Conservation (phyloP, 2,113 vertebrate genomes). For the Saimiri boliviensis region DNA sequence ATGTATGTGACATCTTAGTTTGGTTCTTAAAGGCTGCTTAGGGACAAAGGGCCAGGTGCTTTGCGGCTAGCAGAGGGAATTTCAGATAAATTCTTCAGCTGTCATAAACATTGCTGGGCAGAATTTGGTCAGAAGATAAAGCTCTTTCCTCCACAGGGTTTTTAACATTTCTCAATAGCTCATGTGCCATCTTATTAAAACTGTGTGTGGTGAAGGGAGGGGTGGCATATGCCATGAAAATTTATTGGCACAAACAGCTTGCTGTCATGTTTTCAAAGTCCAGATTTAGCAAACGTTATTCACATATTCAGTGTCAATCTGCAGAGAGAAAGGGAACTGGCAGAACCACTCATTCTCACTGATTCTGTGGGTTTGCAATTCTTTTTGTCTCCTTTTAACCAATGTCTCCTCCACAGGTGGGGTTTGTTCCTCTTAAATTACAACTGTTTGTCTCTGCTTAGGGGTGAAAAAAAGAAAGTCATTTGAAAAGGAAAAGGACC, state of each 20-base stretch:
- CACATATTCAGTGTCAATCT: constrained; percentile 67
- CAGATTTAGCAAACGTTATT: constrained; percentile 65
- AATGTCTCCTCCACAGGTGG: constrained; percentile 25
- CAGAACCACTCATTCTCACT: constrained; percentile 19
- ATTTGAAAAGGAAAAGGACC: background rate
- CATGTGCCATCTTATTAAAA: constrained; percentile 76
- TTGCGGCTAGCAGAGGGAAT: constrained; percentile 78
- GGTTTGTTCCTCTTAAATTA: constrained; percentile 28
- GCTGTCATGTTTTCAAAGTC: constrained; percentile 74
- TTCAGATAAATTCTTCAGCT: constrained; percentile 85
- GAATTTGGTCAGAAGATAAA: constrained; percentile 85
- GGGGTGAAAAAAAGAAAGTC: background rate
- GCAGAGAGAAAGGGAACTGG: constrained; percentile 59
- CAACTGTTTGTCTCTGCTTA: constrained; percentile 41
- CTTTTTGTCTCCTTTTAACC: constrained; percentile 32
- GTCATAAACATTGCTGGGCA: constrained; percentile 81
- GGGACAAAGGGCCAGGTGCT: constrained; percentile 83
- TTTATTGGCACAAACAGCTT: constrained; percentile 67
- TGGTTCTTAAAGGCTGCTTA: constrained; percentile 80
- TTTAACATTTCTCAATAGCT: constrained; percentile 75
- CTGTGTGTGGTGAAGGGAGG: constrained; percentile 58
- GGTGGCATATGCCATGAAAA: constrained; percentile 74
- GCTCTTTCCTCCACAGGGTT: constrained; percentile 77
- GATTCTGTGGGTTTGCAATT: constrained; percentile 15
- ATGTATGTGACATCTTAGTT: constrained; percentile 87